Conservation (phyloP, 2,888 invertebrate genomes). For the Cryptus armator region DNA sequence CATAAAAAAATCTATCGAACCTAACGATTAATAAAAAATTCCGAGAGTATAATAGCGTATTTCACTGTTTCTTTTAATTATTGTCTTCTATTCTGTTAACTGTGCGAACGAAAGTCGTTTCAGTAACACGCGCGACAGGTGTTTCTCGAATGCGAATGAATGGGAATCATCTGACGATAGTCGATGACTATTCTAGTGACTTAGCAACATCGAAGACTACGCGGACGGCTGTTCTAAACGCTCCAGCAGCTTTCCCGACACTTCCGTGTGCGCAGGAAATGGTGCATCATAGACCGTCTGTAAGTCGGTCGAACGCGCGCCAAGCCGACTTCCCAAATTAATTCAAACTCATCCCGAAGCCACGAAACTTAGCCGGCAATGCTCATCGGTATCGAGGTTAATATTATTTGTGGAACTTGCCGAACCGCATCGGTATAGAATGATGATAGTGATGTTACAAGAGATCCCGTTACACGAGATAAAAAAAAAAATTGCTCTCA, state of each 20-base stretch:
- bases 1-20: neutral
- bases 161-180: neutral
- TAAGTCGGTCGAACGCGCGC: conserved; percentile 11
- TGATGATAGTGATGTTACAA: neutral
- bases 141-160: neutral
- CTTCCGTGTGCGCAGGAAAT: conserved; percentile 50
- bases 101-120: neutral
- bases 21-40: neutral
- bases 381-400: neutral
- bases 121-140: neutral
- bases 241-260: conserved; percentile 8
- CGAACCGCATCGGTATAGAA: neutral
- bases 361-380: neutral
- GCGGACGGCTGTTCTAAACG: neutral
- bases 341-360: neutral
- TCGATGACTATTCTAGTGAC: neutral
- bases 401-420: neutral
- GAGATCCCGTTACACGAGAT: neutral
- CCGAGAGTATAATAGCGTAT: neutral
- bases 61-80: neutral
- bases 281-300: conserved; percentile 45
- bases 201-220: neutral
- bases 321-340: conserved; percentile 4
- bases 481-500: neutral
- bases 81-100: neutral